phyloP scores from a whole-genome alignment of 2,888 invertebrate species.

The Cheilosia scutellata region DNA sequence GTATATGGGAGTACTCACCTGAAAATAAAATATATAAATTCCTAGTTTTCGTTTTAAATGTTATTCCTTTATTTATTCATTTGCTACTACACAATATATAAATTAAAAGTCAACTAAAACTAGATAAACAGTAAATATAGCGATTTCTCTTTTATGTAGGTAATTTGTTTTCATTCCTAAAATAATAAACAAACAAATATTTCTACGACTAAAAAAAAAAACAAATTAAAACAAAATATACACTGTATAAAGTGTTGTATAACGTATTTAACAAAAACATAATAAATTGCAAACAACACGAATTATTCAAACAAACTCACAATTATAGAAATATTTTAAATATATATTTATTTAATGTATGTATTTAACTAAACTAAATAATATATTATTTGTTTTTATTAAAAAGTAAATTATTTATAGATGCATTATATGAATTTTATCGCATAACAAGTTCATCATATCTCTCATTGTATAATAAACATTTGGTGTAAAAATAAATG shows the following conservation, averaged over 20 bases:
- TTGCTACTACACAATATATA: slow-evolving; percentile 44
- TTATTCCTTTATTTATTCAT: slow-evolving; percentile 63
- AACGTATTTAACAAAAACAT: slow-evolving; percentile 46
- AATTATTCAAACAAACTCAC: slow-evolving; percentile 52
- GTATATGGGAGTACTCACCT: no score
- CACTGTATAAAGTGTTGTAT: slow-evolving; percentile 12
- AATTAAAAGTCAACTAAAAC: slow-evolving; percentile 59
- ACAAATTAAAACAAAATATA: slow-evolving; percentile 29
- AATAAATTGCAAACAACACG: slow-evolving; percentile 21
- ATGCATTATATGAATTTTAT: slow-evolving; percentile 51
- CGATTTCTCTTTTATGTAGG: slow-evolving; percentile 28
- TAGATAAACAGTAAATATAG: slow-evolving; percentile 54
- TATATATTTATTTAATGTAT: slow-evolving; percentile 24
- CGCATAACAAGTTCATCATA: slow-evolving; percentile 53
- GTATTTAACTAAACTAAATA: slow-evolving; percentile 60
- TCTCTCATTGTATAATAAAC: slow-evolving; percentile 64
- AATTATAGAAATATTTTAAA: slow-evolving; percentile 46
- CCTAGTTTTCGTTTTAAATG: slow-evolving; percentile 27
- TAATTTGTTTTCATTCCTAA: slow-evolving; percentile 21
- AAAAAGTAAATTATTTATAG: slow-evolving; percentile 30
- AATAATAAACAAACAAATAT: slow-evolving; percentile 35
- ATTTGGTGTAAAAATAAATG: slow-evolving; percentile 75
- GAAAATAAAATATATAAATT: neutral
- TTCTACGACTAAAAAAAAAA: slow-evolving; percentile 11
- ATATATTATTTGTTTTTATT: slow-evolving; percentile 11